These are phyloP conservation scores for Meloidogyne hapla DNA, from an alignment of 1,140 invertebrate genomes.

Conservation along the genomic window DNA sequence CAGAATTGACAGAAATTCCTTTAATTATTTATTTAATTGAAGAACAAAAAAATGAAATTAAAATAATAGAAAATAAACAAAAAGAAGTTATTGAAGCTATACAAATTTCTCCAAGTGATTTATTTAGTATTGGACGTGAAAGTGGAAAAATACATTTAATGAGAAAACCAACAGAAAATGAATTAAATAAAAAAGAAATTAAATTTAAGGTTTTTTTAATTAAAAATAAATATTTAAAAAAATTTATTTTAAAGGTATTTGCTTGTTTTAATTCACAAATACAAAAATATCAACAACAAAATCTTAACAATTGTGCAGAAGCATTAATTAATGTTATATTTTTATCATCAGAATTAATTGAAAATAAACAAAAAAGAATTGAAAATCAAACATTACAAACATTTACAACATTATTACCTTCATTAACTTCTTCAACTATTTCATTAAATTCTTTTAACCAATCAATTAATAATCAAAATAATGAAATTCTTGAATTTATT, in stretches of 20 bases:
- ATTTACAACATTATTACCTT: neutral
- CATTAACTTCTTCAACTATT: neutral
- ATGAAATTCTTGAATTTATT: conserved; percentile 48
- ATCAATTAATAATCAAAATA: neutral
- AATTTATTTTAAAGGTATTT: neutral
- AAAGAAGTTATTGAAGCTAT: too few relatives aligned
- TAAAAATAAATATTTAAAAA: neutral
- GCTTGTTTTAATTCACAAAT: neutral
- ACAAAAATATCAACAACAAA: neutral
- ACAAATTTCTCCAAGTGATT: neutral
- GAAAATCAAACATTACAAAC: conserved; percentile 1
- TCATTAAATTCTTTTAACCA: neutral
- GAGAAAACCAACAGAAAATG: conserved; percentile 7
- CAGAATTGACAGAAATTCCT: neutral
- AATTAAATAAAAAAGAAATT: conserved; percentile 4
- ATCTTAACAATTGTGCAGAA: conserved; percentile 2
- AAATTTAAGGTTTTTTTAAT: neutral
- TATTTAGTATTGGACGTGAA: conserved; percentile 5
- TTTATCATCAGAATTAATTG: neutral
- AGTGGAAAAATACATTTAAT: conserved; percentile 6
- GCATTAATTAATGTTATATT: neutral
- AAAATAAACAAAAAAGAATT: neutral
- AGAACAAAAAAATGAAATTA: neutral
- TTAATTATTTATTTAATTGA: conserved; percentile 7
- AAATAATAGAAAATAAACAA: too few relatives aligned